Conservation (phyloP, 2,113 vertebrate species). For the Poeciliopsis prolifica region DNA sequence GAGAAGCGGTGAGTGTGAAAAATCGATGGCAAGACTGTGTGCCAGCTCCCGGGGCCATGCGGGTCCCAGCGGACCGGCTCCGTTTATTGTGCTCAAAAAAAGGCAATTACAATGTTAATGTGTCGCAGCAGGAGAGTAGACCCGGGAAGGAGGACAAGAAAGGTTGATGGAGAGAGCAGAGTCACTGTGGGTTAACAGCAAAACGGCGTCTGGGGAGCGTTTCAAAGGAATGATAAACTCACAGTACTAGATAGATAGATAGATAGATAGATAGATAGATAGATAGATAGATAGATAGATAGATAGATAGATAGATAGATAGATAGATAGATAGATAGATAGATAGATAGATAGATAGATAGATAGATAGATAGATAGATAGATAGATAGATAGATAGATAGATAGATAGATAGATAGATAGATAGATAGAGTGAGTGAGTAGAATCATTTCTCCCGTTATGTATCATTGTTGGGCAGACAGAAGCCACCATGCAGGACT, state of each 20-base stretch:
- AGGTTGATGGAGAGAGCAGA: constrained; percentile 67
- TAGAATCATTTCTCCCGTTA: background rate
- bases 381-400: constrained; percentile 32
- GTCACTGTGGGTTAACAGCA: constrained; percentile 82
- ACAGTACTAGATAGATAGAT: constrained; percentile 25
- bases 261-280: constrained; percentile 26
- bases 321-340: constrained; percentile 18
- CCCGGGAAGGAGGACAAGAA: constrained; percentile 45
- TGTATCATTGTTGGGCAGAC: constrained; percentile 36
- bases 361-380: constrained; percentile 36
- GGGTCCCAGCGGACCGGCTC: constrained; percentile 66
- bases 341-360: constrained; percentile 32
- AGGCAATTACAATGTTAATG: constrained; percentile 97
- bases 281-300: constrained; percentile 30
- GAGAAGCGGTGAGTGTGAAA: constrained; percentile 69
- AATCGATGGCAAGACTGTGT: constrained; percentile 77
- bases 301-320: constrained; percentile 47
- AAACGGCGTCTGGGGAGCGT: constrained; percentile 78
- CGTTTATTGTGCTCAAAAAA: constrained; percentile 78
- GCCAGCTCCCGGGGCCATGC: constrained; percentile 61
- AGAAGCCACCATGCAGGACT: constrained; percentile 61
- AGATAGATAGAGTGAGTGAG: constrained; percentile 31
- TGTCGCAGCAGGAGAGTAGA: constrained; percentile 79
- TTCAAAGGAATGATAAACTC: constrained; percentile 37
- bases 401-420: constrained; percentile 25